Conservation (phyloP, 2,113 vertebrate genomes). For the Myotis lucifugus region DNA sequence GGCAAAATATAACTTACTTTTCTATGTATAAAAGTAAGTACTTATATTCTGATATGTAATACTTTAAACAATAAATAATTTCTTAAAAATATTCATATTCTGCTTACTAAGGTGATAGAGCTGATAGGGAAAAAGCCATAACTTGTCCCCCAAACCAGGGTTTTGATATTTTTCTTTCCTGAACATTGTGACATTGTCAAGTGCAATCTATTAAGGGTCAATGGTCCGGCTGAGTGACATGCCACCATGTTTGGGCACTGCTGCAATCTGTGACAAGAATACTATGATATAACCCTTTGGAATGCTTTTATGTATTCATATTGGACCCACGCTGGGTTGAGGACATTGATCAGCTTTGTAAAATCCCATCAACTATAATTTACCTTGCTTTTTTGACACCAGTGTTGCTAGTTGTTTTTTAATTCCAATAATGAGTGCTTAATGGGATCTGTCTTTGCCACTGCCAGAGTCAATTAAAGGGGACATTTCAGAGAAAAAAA, state of each 20-base stretch:
- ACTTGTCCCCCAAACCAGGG: not conserved
- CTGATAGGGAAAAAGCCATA: not conserved
- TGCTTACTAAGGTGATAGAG: not conserved
- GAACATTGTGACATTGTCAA: not conserved
- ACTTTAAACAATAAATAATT: no score
- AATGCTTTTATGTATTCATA: not conserved
- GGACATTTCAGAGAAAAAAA: constrained; percentile 51
- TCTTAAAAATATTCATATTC: not conserved
- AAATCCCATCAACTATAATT: constrained; percentile 23
- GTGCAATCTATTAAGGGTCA: not conserved
- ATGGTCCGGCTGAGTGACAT: not conserved
- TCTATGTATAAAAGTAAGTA: not conserved
- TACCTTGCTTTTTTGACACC: constrained; percentile 15
- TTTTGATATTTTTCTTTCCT: not conserved
- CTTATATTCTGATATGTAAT: no score
- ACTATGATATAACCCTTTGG: not conserved
- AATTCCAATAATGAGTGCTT: constrained; percentile 52
- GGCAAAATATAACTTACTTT: not conserved
- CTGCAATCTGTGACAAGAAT: not conserved
- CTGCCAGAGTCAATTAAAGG: constrained; percentile 54
- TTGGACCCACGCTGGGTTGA: not conserved
- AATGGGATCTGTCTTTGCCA: constrained; percentile 53
- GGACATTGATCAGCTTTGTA: not conserved
- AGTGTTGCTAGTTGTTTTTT: constrained; percentile 11
- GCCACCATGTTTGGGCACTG: not conserved